Evolutionary conservation across 2,113 vertebrate genomes (phyloP).

Genomic region (Rhombomys opimus): DNA sequence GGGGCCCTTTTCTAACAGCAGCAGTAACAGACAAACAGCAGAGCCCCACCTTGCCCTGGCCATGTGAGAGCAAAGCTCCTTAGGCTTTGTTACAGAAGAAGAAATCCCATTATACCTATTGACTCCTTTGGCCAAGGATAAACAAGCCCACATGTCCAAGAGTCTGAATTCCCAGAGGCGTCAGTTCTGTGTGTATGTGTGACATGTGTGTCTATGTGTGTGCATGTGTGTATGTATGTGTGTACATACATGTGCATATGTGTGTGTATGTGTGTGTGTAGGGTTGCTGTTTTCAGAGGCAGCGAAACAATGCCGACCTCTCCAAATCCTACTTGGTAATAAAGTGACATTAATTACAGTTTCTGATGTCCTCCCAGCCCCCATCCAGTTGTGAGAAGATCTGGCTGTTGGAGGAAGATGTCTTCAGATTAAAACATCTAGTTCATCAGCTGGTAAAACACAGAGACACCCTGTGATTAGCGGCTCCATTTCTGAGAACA

Average conservation of each 20-base stretch:
- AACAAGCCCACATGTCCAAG: neutral
- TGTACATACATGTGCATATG: no score
- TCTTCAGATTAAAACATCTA: neutral
- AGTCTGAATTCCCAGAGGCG: neutral
- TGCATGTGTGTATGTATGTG: neutral
- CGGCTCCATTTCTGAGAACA: neutral
- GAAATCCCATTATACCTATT: neutral
- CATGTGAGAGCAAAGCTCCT: neutral
- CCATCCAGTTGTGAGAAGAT: neutral
- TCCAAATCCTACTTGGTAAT: neutral
- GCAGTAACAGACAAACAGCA: neutral
- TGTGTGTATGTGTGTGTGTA: neutral
- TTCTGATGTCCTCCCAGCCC: rapidly evolving
- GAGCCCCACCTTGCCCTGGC: no score
- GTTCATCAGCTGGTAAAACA: neutral
- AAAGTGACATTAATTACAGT: neutral
- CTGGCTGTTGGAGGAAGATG: neutral
- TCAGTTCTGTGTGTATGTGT: neutral
- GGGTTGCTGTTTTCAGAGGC: neutral
- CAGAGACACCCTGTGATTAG: neutral
- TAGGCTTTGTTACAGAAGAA: neutral
- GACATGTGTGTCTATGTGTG: neutral
- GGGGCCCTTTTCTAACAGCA: rapidly evolving
- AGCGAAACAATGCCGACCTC: neutral
- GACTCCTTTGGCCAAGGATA: neutral